Conservation (phyloP, 2,888 invertebrate species). For the Lasioglossum lativentre region DNA sequence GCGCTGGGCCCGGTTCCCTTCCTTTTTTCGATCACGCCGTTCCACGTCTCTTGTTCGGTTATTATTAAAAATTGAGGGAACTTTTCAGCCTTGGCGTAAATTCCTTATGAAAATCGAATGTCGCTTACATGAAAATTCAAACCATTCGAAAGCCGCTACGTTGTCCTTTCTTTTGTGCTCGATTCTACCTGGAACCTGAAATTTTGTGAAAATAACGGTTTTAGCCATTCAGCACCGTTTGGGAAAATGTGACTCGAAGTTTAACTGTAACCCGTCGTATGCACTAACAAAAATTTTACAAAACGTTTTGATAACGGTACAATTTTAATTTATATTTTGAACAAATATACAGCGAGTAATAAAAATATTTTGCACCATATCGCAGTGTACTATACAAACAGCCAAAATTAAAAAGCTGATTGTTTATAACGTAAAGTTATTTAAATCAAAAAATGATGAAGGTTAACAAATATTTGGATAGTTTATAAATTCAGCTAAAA, state of each 20-base stretch:
- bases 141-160: neutral
- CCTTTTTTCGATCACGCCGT: conserved; percentile 40
- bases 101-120: neutral
- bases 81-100: neutral
- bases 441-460: neutral
- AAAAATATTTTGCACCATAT: neutral
- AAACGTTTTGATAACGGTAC: neutral
- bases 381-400: neutral
- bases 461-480: neutral
- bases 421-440: neutral
- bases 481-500: neutral
- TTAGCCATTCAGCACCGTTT: neutral
- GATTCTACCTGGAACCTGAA: neutral
- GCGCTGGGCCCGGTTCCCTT: conserved; percentile 62
- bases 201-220: conserved; percentile 9
- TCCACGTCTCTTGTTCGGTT: conserved; percentile 33
- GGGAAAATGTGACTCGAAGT: neutral
- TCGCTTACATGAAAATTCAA: neutral
- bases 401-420: neutral
- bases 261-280: neutral
- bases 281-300: neutral
- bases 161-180: neutral
- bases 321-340: neutral
- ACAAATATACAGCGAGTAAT: neutral
- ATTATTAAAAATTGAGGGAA: conserved; percentile 22